phyloP scores from a whole-genome alignment of 1,140 invertebrate genomes.

The Drosophila prosaltans region DNA sequence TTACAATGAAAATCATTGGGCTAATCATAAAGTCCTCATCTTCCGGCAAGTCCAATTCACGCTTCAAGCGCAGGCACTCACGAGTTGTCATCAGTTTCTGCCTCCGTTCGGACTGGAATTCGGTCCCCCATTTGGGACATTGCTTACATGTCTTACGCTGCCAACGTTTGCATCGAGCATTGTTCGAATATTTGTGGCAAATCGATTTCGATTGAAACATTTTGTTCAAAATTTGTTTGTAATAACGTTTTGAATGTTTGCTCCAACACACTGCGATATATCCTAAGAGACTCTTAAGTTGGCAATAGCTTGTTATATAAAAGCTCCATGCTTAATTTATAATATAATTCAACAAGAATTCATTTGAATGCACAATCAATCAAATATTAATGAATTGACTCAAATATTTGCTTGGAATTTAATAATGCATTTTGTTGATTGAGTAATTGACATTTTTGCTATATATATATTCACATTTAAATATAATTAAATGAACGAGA shows the following conservation, averaged over 20 bases:
- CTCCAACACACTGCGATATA: neutral
- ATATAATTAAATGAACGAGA: neutral
- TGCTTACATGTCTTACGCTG: neutral
- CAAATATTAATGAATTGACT: neutral
- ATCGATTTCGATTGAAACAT: constrained; percentile 1
- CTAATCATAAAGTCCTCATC: constrained; percentile 1
- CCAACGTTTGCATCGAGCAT: neutral
- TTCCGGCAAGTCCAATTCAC: constrained; percentile 15
- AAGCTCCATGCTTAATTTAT: neutral
- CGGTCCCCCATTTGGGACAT: neutral
- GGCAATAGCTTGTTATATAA: neutral
- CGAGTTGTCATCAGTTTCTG: constrained; percentile 5
- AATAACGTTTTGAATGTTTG: neutral
- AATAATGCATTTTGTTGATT: constrained; percentile 16
- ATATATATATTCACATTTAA: neutral
- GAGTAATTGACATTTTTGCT: constrained; percentile 2
- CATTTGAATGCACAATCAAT: neutral
- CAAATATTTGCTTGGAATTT: constrained; percentile 9
- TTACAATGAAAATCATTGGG: constrained; percentile 26
- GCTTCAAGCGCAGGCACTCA: constrained; percentile 31
- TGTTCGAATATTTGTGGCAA: neutral
- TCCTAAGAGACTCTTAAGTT: neutral
- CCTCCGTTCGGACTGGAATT: neutral
- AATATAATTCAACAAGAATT: neutral
- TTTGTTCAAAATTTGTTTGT: neutral